Base-by-base conservation (phyloP, 2,113 vertebrate genomes). In the Mormyrus lacerda region DNA sequence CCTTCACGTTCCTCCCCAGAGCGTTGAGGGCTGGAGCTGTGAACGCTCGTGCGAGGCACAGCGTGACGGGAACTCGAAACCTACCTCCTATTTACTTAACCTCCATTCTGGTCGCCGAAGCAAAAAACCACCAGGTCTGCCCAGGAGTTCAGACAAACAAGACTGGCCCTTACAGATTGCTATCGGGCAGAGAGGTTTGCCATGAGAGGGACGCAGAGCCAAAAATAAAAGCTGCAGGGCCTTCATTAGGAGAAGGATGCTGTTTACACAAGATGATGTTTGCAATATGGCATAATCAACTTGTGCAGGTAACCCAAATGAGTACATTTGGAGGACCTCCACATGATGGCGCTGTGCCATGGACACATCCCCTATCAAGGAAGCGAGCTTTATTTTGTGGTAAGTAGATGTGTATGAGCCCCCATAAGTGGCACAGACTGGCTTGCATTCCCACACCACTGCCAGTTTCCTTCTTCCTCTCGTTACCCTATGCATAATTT, bases 51-150 rank as follows among this genome's bases (percentile, higher is more conserved):
- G 89, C 84, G 90, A 76, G 87, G 87, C 83, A 90, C 85, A 82
- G 90, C 31, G 50, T 91, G 90, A 61, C 89, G 39, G 51, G 88
- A 73, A 44, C 42, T 82, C 73, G 76, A 92, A 87, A 45, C 21
- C 69, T 88, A 42, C 48, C 87, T 92, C 87, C 87, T 92, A 90
- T 92, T 91, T 91, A 90, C 90, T 58, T 92, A 83, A 91, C 90
- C 90, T 45, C 88, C 90, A 53, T 88, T 76, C 89, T 88, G 76
- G 7, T 79, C 82, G 50, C 86, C 61, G 51, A 87, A 61, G 50
- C 55, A 85, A 85, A 85, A 88, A 51, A 21, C 21, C 79, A 24
- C 42, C 39, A 42, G 35, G 39, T n/a, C 45, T 87, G 42, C 42
- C 76, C 47, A 39, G 51, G 27, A 50, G 79, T 51, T 58, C 48